Base-by-base conservation (phyloP, 2,113 vertebrate genomes). In the Ardeotis arabs region DNA sequence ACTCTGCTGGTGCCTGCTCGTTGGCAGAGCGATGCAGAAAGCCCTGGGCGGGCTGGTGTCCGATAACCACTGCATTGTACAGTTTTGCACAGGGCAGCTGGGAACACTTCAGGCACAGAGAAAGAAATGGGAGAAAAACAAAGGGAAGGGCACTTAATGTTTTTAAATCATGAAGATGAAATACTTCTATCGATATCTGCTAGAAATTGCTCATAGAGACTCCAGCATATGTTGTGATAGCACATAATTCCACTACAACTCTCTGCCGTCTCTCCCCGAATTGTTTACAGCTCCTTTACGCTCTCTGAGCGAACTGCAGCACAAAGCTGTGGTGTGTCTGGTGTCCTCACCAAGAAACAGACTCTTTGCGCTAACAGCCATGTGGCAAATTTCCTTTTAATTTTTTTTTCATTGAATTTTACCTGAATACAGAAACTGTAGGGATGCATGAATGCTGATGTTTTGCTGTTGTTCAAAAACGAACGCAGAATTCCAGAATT, bases 21-120 rank as follows among this genome's bases (percentile, higher is more conserved):
- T n/a, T 39, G 20, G 69, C 59, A 44, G 45, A 67, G 83, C 9
- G 3, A 6, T 1, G 3, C 4, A 0, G 37, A 52, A 9, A 56
- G 28, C 55, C 44, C 72, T 7, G 39, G 12, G 58, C 0, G 3
- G 10, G 33, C 3, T 1, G 0, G 33, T 3, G 24, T 8, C n/a
- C 2, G 0, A 10, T n/a, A 24, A 45, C 24, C 5, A 10, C 3
- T 3, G 24, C 5, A 0, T 6, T 7, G 29, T 10, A 5, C 2
- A 14, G 10, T 3, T 49, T 9, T 9, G 35, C 35, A 2, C 63
- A 5, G 80, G 24, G 6, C 35, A 19, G 28, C 59, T 49, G 79
- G 84, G 62, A 60, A 31, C 8, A 37, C n/a, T 44, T 84, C 59
- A 45, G 23, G 70, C 69, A 77, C 5, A 80, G 92, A 44, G 75